Conservation (phyloP, 2,888 invertebrate species). For the Heterodera filipjevi region DNA sequence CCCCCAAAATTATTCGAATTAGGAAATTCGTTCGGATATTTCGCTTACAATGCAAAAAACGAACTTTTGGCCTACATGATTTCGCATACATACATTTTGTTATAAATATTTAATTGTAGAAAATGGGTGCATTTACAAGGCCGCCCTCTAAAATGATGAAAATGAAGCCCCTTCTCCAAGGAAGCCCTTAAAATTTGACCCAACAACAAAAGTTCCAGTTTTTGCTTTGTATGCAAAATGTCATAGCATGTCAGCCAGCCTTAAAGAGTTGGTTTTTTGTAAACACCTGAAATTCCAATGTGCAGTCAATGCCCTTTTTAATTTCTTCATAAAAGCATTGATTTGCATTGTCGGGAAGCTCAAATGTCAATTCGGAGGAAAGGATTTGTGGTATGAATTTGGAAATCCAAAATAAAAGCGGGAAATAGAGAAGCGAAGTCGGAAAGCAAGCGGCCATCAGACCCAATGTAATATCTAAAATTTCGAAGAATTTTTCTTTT, state of each 20-base stretch:
- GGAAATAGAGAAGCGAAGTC: not conserved
- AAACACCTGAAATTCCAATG: conserved; percentile 89
- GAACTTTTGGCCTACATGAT: no score
- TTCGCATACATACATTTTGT: no score
- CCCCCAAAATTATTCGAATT: not conserved
- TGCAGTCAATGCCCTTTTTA: conserved; percentile 82
- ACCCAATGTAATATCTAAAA: no score
- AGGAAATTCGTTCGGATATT: not conserved
- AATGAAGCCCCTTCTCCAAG: no score
- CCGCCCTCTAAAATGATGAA: no score
- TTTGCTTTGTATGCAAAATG: no score
- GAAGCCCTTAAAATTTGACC: conserved; percentile 15
- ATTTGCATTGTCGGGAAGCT: conserved; percentile 85
- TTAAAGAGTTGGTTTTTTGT: no score
- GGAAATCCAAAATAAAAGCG: conserved; percentile 22
- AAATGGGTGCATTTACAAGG: no score
- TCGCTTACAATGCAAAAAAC: no score
- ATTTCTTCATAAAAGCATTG: conserved; percentile 97
- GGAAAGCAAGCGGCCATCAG: not conserved
- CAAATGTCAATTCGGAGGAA: conserved; percentile 63
- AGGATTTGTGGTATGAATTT: conserved; percentile 16
- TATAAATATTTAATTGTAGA: no score
- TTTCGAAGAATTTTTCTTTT: no score
- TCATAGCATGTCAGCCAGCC: no score
- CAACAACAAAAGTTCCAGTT: not conserved